A percentile compares a stretch with the other conserved stretches of the same genome.
These are phyloP conservation scores for Diadumene lineata DNA, from an alignment of 92 coral and sea anemone species.

Conservation along the genomic window DNA sequence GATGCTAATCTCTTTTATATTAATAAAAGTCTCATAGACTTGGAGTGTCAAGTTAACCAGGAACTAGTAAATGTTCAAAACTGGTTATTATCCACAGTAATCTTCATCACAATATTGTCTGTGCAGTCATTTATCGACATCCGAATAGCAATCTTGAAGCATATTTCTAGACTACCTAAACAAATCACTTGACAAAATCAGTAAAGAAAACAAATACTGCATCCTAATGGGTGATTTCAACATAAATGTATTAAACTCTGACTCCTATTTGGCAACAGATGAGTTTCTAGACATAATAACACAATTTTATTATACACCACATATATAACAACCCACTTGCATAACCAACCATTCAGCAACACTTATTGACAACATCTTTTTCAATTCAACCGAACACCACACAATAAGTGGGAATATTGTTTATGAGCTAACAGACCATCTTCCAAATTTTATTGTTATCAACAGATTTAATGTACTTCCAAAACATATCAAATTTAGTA, in stretches of 20 bases:
- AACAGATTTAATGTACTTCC: slow-evolving; percentile 43
- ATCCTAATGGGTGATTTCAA: slow-evolving; percentile 34
- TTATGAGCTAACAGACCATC: slow-evolving; percentile 60
- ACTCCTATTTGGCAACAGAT: slow-evolving; percentile 38
- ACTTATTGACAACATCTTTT: slow-evolving; percentile 49
- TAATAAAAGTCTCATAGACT: no score
- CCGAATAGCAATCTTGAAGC: slow-evolving; percentile 47
- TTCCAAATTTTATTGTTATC: slow-evolving; percentile 50
- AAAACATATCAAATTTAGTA: slow-evolving; percentile 29
- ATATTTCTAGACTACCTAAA: slow-evolving; percentile 38
- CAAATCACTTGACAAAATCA: slow-evolving; percentile 37
- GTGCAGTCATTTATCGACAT: slow-evolving; percentile 69
- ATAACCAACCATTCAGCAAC: slow-evolving; percentile 57
- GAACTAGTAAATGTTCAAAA: no score
- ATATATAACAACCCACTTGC: slow-evolving; percentile 48
- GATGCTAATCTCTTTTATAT: no score
- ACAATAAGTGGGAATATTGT: slow-evolving; percentile 64
- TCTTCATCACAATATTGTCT: slow-evolving; percentile 42
- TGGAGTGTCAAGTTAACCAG: no score
- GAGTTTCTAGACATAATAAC: slow-evolving; percentile 38
- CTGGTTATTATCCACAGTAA: no score
- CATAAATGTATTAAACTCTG: slow-evolving; percentile 30
- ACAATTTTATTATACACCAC: not conserved
- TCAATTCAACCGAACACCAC: slow-evolving; percentile 33
- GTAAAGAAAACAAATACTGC: slow-evolving; percentile 48